Conservation (phyloP, 2,888 invertebrate species). For the Cordilura impudica region DNA sequence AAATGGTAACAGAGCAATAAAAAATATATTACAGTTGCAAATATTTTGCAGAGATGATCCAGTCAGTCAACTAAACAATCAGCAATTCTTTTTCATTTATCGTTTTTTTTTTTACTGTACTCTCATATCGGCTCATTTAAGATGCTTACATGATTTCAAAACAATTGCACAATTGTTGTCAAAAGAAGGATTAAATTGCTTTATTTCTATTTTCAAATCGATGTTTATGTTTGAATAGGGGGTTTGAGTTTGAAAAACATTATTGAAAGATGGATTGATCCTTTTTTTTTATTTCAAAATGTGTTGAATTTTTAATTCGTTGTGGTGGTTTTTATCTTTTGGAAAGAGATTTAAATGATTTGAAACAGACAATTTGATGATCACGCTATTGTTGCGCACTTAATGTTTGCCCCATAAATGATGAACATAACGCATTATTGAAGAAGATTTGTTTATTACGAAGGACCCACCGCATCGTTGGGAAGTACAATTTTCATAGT, state of each 20-base stretch:
- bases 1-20: constrained; percentile 7
- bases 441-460: constrained; percentile 28
- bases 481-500: too few relatives aligned
- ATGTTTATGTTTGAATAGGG: constrained; percentile 17
- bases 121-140: constrained; percentile 50
- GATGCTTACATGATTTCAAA: constrained; percentile 52
- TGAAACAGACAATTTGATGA: background rate
- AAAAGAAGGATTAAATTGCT: constrained; percentile 40
- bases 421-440: constrained; percentile 44
- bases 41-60: background rate
- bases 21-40: constrained; percentile 40
- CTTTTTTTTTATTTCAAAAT: background rate
- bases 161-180: constrained; percentile 46
- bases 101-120: background rate
- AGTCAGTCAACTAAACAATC: background rate
- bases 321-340: constrained; percentile 54
- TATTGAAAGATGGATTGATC: background rate
- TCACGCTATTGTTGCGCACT: constrained; percentile 4
- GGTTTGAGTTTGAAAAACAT: constrained; percentile 4
- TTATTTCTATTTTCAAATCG: constrained; percentile 2
- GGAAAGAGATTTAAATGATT: constrained; percentile 33
- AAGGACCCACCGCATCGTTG: constrained; percentile 32
- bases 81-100: background rate
- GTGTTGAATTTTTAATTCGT: constrained; percentile 39
- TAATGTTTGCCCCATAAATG: background rate